These are phyloP conservation scores for Pseudotriccus pelzelni DNA, from an alignment of 2,797 vertebrate species.

Conservation along the genomic window DNA sequence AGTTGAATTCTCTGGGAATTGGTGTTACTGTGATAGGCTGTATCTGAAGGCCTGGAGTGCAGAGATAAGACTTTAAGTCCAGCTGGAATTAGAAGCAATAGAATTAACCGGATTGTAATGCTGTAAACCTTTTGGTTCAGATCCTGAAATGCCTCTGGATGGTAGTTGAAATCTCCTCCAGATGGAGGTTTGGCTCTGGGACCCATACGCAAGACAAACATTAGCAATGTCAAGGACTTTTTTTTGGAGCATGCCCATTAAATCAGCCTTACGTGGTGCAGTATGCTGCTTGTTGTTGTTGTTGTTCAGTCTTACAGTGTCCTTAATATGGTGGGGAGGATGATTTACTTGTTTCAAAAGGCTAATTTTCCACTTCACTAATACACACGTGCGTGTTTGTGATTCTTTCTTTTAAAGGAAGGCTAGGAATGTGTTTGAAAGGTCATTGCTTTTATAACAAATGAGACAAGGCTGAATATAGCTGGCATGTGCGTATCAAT, in stretches of 20 bases:
- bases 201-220: neutral
- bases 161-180: slow-evolving; percentile 59
- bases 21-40: slow-evolving; percentile 66
- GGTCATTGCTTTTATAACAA: slow-evolving; percentile 39
- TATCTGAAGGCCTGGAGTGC: slow-evolving; percentile 72
- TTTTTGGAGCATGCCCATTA: neutral
- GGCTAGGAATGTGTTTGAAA: slow-evolving; percentile 20
- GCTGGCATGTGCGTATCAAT: neutral
- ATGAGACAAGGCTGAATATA: neutral
- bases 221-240: slow-evolving; percentile 20
- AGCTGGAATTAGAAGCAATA: slow-evolving; percentile 68
- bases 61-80: slow-evolving; percentile 79
- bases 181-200: slow-evolving; percentile 44
- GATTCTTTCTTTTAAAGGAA: slow-evolving; percentile 15
- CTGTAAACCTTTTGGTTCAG: slow-evolving; percentile 65
- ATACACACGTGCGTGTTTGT: neutral
- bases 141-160: slow-evolving; percentile 65
- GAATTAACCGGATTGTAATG: slow-evolving; percentile 70
- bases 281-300: neutral
- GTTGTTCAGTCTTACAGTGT: neutral
- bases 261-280: neutral
- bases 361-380: slow-evolving; percentile 32
- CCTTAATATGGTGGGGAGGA: neutral
- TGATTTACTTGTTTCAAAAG: neutral
- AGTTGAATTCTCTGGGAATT: slow-evolving; percentile 72